These are phyloP conservation scores for Lipophrys pholis DNA, from an alignment of 2,113 vertebrate species.

Conservation along the genomic window DNA sequence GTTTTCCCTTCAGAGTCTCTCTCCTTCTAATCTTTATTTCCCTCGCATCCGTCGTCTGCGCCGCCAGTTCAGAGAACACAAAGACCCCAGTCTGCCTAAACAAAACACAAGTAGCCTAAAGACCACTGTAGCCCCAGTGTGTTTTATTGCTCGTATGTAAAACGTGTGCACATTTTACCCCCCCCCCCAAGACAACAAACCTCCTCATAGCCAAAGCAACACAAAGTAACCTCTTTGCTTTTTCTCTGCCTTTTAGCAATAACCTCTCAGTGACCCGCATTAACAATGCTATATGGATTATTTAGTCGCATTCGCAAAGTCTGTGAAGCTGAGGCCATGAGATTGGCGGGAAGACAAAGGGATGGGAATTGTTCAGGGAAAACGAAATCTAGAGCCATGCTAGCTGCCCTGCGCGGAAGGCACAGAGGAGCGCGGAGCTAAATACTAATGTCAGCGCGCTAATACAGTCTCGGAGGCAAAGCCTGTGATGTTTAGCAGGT, in stretches of 20 bases:
- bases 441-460: not conserved
- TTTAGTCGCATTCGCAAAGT: not conserved
- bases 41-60: slow-evolving; percentile 27
- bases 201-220: not conserved
- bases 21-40: slow-evolving; percentile 52
- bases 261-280: not conserved
- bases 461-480: too few relatives aligned
- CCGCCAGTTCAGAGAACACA: slow-evolving; percentile 45
- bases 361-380: not conserved
- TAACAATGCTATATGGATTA: not conserved
- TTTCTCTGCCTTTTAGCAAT: not conserved
- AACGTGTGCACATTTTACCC: slow-evolving; percentile 10
- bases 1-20: slow-evolving; percentile 29
- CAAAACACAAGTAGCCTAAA: slow-evolving; percentile 30
- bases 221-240: not conserved
- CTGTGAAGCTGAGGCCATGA: not conserved
- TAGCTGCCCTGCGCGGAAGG: not conserved
- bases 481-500: too few relatives aligned
- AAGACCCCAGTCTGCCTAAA: slow-evolving; percentile 18
- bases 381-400: not conserved
- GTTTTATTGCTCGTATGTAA: slow-evolving; percentile 15
- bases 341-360: not conserved
- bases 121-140: slow-evolving; percentile 16
- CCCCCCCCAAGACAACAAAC: slow-evolving; percentile 1
- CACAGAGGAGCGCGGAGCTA: not conserved